These are phyloP conservation scores for Riparia riparia DNA, from an alignment of 2,113 vertebrate species.

Conservation along the genomic window DNA sequence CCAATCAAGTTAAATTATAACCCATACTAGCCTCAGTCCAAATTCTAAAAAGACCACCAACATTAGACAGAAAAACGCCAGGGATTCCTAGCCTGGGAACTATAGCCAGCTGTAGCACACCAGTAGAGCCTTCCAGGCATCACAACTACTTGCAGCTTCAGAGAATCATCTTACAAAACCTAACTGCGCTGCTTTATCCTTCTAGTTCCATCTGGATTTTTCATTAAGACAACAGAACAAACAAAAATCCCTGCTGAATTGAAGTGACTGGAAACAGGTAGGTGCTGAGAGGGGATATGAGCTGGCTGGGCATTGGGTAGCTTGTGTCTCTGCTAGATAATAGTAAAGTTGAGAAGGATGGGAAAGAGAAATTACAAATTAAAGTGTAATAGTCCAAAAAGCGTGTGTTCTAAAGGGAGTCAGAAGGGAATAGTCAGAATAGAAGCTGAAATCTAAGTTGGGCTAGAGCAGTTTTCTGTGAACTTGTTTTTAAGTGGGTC, in stretches of 20 bases:
- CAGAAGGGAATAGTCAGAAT: background rate
- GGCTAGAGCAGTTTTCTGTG: background rate
- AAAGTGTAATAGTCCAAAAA: background rate
- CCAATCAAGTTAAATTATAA: constrained; percentile 58
- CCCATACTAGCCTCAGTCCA: background rate
- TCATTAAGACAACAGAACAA: background rate
- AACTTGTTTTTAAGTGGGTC: background rate
- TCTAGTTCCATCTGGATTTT: background rate
- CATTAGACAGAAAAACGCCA: background rate
- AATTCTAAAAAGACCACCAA: background rate
- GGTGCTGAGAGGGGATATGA: background rate
- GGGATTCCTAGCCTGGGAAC: background rate
- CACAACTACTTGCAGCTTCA: background rate
- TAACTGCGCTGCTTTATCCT: background rate
- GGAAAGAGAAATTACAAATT: background rate
- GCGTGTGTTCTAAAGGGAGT: background rate
- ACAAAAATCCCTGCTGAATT: background rate
- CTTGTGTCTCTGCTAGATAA: background rate
- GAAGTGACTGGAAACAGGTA: background rate
- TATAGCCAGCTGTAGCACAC: background rate
- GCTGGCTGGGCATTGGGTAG: background rate
- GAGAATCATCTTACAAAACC: background rate
- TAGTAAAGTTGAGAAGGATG: background rate
- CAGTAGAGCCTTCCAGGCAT: background rate
- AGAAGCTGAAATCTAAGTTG: background rate